Percentiles rank a stretch among this genome's conserved stretches.
These are phyloP conservation scores for Idris sp. DNA, from an alignment of 1,140 invertebrate species.

Conservation along the genomic window DNA sequence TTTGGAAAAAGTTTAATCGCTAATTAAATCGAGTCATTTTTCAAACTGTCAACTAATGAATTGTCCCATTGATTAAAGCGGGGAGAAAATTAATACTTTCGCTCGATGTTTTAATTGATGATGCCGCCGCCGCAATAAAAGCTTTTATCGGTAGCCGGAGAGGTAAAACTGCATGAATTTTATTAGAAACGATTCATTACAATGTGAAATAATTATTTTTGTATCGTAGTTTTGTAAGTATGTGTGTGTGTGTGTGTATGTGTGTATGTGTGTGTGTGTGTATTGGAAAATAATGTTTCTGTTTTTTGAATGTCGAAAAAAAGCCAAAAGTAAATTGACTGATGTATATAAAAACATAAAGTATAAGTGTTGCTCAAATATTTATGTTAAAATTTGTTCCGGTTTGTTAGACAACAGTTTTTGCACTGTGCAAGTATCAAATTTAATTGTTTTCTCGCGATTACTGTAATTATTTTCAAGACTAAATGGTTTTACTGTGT, in stretches of 20 bases:
- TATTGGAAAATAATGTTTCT: no score
- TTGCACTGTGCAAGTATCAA: conserved; percentile 29
- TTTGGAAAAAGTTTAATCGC: conserved; percentile 40
- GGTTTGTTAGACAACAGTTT: conserved; percentile 3
- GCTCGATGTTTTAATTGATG: conserved; percentile 31
- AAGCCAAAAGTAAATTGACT: conserved; percentile 53
- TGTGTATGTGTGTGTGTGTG: no score
- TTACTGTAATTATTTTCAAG: conserved; percentile 30
- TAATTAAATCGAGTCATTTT: conserved; percentile 21
- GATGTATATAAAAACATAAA: conserved; percentile 53
- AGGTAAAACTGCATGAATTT: no score
- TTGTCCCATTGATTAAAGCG: conserved; percentile 8
- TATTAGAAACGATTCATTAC: no score
- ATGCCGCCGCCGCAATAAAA: conserved; percentile 3
- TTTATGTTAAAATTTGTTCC: conserved; percentile 50
- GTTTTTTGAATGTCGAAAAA: no score
- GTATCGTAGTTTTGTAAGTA: no score
- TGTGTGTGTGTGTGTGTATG: no score
- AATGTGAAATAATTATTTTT: no score
- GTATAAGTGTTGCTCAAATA: conserved; percentile 50
- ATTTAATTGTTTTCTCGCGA: conserved; percentile 30
- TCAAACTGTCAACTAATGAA: conserved; percentile 22
- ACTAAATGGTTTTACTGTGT: conserved; percentile 14
- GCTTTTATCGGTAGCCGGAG: no score
- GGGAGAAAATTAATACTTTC: conserved; percentile 32